A percentile compares a stretch with the other conserved stretches of the same genome.
Evolutionary conservation across 37 sponge, comb jelly and placozoan species (phyloP).

Genomic region (Petrosia ficiformis): DNA sequence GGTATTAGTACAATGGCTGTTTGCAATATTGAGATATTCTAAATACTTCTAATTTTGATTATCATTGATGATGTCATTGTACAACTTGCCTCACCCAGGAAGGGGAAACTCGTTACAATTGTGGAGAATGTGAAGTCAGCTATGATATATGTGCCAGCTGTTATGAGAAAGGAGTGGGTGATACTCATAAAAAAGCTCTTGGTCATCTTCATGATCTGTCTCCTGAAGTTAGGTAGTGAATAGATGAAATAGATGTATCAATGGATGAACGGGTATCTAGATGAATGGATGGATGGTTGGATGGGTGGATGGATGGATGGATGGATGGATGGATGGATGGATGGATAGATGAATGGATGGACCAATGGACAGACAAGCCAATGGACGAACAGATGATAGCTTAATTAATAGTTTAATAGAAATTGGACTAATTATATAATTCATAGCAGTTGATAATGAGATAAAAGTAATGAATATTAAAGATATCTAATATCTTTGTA

Average conservation of each 20-base stretch:
- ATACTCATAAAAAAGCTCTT: slow-evolving; percentile 11
- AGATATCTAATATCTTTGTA: too few relatives aligned
- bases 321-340: too few relatives aligned
- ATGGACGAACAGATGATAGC: too few relatives aligned
- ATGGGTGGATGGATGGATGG: too few relatives aligned
- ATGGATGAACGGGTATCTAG: too few relatives aligned
- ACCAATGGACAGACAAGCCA: too few relatives aligned
- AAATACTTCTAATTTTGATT: not conserved
- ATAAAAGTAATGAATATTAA: too few relatives aligned
- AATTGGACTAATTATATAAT: not conserved
- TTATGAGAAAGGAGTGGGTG: slow-evolving; percentile 13
- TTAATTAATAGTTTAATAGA: not conserved
- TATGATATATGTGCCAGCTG: slow-evolving; percentile 47
- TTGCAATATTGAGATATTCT: not conserved
- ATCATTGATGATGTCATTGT: too few relatives aligned
- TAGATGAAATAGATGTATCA: not conserved
- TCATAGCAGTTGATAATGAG: too few relatives aligned
- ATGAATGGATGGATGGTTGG: not conserved
- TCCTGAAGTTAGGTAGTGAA: not conserved
- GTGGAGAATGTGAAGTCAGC: slow-evolving; percentile 34
- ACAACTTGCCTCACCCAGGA: slow-evolving; percentile 16
- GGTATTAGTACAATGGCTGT: not conserved
- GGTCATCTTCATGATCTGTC: slow-evolving; percentile 15
- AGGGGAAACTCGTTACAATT: slow-evolving; percentile 25
- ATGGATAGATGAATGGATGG: too few relatives aligned